phyloP scores from a whole-genome alignment of 2,797 vertebrate genomes.

The Urocyon cinereoargenteus region DNA sequence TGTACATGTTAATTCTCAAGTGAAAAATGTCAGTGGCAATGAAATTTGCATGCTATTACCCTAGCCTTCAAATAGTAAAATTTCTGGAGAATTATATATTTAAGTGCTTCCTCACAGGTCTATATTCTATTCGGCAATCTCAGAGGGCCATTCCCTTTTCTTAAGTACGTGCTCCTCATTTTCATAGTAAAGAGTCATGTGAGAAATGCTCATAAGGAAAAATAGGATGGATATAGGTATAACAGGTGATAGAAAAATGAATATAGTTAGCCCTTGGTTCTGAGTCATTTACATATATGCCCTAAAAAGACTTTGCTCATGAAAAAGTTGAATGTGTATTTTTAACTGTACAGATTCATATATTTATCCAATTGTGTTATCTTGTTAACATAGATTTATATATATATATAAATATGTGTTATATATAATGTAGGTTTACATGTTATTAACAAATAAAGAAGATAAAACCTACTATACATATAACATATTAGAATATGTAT shows the following conservation, averaged over 20 bases:
- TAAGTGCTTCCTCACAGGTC: background rate
- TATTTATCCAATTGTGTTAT: background rate
- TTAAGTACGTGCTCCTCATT: background rate
- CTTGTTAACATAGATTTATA: background rate
- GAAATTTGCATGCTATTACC: background rate
- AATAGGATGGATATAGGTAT: background rate
- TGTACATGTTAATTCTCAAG: constrained; percentile 7
- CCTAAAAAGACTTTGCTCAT: background rate
- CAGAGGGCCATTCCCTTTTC: background rate
- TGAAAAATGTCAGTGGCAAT: background rate
- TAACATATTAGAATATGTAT: background rate
- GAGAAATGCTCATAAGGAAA: constrained; percentile 9
- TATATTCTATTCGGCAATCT: background rate
- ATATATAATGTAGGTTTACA: background rate
- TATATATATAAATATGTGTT: background rate
- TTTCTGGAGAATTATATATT: background rate
- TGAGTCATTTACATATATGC: background rate
- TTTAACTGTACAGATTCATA: background rate
- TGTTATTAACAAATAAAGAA: background rate
- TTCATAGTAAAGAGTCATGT: background rate
- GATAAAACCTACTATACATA: background rate
- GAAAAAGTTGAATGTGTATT: constrained; percentile 29
- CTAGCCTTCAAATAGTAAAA: background rate
- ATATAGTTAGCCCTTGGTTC: background rate
- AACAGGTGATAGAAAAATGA: background rate